A percentile compares a stretch with the other conserved stretches of the same genome.
Evolutionary conservation across 2,888 invertebrate species (phyloP).

Genomic region (Formica aserva): DNA sequence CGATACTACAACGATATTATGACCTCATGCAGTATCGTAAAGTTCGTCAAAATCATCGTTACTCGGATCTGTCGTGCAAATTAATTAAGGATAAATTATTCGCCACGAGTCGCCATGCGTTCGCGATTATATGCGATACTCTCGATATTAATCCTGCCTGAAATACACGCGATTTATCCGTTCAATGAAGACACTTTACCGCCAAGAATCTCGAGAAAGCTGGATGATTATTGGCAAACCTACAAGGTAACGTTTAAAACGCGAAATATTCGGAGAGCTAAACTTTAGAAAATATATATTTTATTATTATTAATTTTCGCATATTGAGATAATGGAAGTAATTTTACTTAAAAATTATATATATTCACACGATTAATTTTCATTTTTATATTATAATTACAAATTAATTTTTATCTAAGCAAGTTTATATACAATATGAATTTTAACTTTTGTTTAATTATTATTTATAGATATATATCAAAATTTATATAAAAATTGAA

Average conservation of each 20-base stretch:
- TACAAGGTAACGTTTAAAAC: constrained; percentile 79
- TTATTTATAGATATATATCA: not conserved
- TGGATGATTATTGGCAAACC: constrained; percentile 81
- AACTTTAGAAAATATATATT: not conserved
- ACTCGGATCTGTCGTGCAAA: constrained; percentile 5
- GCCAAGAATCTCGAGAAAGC: constrained; percentile 71
- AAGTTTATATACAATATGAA: not conserved
- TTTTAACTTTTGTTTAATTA: not conserved
- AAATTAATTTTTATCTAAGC: not conserved
- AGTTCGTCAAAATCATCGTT: constrained; percentile 19
- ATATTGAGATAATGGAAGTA: not conserved
- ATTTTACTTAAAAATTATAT: not conserved
- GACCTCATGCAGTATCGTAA: constrained; percentile 32
- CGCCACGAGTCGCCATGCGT: constrained; percentile 41
- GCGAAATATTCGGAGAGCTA: not conserved
- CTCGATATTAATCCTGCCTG: not conserved
- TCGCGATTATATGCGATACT: constrained; percentile 16
- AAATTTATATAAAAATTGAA: not conserved
- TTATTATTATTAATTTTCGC: not conserved
- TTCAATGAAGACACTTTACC: constrained; percentile 70
- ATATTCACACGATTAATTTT: not conserved
- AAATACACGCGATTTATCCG: constrained; percentile 28
- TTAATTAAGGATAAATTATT: constrained; percentile 35
- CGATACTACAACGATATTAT: not conserved
- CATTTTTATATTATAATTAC: not conserved